Evolutionary conservation across 1,140 invertebrate species (phyloP), one percentile per base, ranked within the genome.

Genomic region (Tetraneura akinire): DNA sequence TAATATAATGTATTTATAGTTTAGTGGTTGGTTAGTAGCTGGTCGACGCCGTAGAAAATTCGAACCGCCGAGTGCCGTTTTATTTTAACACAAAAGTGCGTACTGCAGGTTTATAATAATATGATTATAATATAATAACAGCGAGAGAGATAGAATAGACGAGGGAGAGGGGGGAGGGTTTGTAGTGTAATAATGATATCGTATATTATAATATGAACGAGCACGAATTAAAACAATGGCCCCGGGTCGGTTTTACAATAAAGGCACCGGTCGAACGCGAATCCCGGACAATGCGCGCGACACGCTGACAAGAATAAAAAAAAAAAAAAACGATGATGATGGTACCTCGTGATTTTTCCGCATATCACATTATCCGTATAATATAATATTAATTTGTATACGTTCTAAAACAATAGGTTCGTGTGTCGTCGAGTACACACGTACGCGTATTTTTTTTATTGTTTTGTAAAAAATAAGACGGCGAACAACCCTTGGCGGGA

Each of bases 81-180:
- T 78, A 62, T 78, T 78, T n/a, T n/a, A n/a, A 78, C 53, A 47
- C 55, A 62, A 78, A 78, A 78, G 55, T 62, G 62, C n/a, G n/a
- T n/a, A n/a, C n/a, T n/a, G n/a, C n/a, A n/a, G n/a, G n/a, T n/a
- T n/a, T n/a, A n/a, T n/a, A n/a, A n/a, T n/a, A n/a, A n/a, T n/a
- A n/a, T n/a, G n/a, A n/a, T n/a, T n/a, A n/a, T n/a, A 55, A 62
- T 47, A 62, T 26, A 45, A 60, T 45, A 76, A 78, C 42, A 60
- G 21, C 37, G n/a, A n/a, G 13, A 37, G 3, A 4, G 32, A 37
- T 3, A 37, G n/a, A n/a, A n/a, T n/a, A n/a, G n/a, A n/a, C n/a
- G n/a, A n/a, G n/a, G n/a, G n/a, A n/a, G n/a, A n/a, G n/a, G n/a
- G n/a, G n/a, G n/a, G n/a, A n/a, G n/a, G n/a, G n/a, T n/a, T n/a